Evolutionary conservation across 2,113 vertebrate species (phyloP).

Genomic region (Odocoileus hemionus): DNA sequence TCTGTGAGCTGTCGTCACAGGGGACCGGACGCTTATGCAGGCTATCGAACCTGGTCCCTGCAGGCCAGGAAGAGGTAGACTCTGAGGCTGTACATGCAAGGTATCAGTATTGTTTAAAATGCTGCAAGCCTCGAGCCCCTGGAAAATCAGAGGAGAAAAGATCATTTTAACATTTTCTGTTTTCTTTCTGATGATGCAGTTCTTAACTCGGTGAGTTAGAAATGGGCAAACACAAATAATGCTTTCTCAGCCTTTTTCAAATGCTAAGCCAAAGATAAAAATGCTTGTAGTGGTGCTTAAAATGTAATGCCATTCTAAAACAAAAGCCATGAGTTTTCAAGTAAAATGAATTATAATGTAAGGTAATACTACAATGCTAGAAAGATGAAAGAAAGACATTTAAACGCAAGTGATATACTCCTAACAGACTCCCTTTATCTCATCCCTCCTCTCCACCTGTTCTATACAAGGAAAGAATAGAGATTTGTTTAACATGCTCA

Average conservation of each 20-base stretch:
- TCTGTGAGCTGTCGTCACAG: background rate
- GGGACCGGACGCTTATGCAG: background rate
- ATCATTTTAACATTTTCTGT: conserved; percentile 2
- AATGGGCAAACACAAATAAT: background rate
- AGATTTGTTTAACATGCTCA: background rate
- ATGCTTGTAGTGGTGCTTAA: conserved; percentile 67
- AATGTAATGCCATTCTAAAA: conserved; percentile 73
- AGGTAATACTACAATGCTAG: conserved; percentile 6
- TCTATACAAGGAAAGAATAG: background rate
- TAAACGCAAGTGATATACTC: background rate
- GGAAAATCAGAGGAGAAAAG: background rate
- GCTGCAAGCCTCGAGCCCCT: background rate
- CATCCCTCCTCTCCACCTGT: background rate
- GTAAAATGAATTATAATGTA: conserved; percentile 3
- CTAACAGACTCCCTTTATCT: background rate
- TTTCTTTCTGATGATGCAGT: background rate
- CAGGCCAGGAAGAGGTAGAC: background rate
- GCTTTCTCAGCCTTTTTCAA: conserved; percentile 1
- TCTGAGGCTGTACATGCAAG: background rate
- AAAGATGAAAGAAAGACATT: conserved; percentile 37
- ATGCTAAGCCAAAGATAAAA: conserved; percentile 58
- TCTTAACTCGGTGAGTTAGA: conserved; percentile 39
- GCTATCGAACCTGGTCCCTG: background rate
- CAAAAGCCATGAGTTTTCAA: conserved; percentile 39
- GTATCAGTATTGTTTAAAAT: conserved; percentile 4